A percentile compares a stretch with the other conserved stretches of the same genome.
These are phyloP conservation scores for Heliconius hortense DNA, from an alignment of 2,888 invertebrate species.

Conservation along the genomic window DNA sequence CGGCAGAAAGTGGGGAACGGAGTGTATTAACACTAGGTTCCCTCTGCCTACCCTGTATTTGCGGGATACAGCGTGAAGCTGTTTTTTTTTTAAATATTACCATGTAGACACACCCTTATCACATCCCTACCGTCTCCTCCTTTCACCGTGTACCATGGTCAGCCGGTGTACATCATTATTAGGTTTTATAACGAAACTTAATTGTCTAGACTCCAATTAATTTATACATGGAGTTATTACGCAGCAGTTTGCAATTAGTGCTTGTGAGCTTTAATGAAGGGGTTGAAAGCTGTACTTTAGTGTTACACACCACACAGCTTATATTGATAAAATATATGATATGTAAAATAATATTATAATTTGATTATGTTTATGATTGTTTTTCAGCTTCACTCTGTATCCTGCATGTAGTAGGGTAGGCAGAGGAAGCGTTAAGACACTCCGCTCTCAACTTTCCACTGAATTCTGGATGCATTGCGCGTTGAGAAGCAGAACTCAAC, in stretches of 20 bases:
- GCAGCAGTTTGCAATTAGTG: background rate
- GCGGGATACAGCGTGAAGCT: no score
- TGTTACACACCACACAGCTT: background rate
- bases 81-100: background rate
- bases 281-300: background rate
- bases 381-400: background rate
- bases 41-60: no score
- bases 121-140: background rate
- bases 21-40: no score
- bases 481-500: background rate
- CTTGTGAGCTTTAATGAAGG: conserved; percentile 2
- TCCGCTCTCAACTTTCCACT: no score
- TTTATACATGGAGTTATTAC: conserved; percentile 7
- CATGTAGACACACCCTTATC: background rate
- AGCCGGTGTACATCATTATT: conserved; percentile 7
- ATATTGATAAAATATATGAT: background rate
- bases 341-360: no score
- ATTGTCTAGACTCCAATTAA: conserved; percentile 16
- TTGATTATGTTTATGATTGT: background rate
- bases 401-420: background rate
- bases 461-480: background rate
- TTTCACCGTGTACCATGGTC: background rate
- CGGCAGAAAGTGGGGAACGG: no score
- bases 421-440: background rate
- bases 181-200: conserved; percentile 7